Conservation (phyloP, 2,113 vertebrate species). For the Synodontis membranacea region DNA sequence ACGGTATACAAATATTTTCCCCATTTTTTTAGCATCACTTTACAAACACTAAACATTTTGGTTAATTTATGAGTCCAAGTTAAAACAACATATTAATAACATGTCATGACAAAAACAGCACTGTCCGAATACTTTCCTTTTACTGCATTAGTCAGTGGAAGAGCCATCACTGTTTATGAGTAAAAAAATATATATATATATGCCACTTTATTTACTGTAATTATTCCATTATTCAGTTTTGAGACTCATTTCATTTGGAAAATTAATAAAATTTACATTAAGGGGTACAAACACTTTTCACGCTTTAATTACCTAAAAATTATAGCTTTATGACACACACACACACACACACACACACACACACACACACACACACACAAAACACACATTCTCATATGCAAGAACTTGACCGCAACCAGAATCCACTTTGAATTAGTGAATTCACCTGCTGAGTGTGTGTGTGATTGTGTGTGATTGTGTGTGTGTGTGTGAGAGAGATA, state of each 20-base stretch:
- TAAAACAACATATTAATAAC: too few relatives aligned
- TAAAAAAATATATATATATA: not conserved
- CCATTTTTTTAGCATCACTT: too few relatives aligned
- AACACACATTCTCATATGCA: not conserved
- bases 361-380: slow-evolving; percentile 1
- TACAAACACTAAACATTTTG: too few relatives aligned
- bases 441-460: not conserved
- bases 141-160: not conserved
- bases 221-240: not conserved
- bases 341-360: slow-evolving; percentile 7
- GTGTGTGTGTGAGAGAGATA: not conserved
- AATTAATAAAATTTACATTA: not conserved
- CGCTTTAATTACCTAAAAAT: not conserved
- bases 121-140: not conserved
- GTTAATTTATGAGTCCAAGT: too few relatives aligned
- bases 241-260: not conserved
- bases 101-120: not conserved
- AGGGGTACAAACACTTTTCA: not conserved
- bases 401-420: not conserved
- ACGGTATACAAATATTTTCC: too few relatives aligned
- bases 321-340: not conserved
- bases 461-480: not conserved
- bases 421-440: not conserved
- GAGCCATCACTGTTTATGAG: not conserved
- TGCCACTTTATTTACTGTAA: not conserved